Evolutionary conservation across 2,797 vertebrate genomes (phyloP).

Genomic region (Ceryle rudis): DNA sequence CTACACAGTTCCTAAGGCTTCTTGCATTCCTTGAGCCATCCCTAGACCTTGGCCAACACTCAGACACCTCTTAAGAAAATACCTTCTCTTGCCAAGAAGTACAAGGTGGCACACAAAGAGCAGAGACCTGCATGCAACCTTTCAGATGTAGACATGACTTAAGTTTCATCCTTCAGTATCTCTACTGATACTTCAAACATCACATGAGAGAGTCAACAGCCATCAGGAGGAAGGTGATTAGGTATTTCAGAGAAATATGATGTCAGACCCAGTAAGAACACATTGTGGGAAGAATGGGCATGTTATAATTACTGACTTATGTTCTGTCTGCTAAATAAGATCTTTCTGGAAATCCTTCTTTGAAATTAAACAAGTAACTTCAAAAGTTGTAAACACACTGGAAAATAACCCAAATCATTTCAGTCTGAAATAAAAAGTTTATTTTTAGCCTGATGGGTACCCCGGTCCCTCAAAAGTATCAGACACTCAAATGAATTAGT

Average conservation of each 20-base stretch:
- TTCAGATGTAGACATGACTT: fast-evolving
- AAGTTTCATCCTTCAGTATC: not conserved
- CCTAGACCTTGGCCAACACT: not conserved
- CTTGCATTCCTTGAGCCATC: not conserved
- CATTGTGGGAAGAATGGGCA: not conserved
- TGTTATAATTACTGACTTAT: fast-evolving
- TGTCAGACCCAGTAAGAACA: not conserved
- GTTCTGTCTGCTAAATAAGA: fast-evolving
- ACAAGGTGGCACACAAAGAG: not conserved
- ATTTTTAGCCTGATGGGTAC: not conserved
- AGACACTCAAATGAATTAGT: not conserved
- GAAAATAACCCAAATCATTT: not conserved
- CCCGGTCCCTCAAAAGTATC: not conserved
- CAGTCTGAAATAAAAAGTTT: not conserved
- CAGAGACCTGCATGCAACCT: fast-evolving
- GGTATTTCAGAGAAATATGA: not conserved
- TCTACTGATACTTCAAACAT: not conserved
- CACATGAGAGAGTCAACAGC: fast-evolving
- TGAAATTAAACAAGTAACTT: not conserved
- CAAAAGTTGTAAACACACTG: not conserved
- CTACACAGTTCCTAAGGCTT: not conserved
- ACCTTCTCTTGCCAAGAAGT: not conserved
- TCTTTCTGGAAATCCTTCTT: not conserved
- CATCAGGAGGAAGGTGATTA: not conserved
- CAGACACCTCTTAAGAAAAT: not conserved